Conservation (phyloP, 2,797 vertebrate species). For the Cyprinodon diabolis region DNA sequence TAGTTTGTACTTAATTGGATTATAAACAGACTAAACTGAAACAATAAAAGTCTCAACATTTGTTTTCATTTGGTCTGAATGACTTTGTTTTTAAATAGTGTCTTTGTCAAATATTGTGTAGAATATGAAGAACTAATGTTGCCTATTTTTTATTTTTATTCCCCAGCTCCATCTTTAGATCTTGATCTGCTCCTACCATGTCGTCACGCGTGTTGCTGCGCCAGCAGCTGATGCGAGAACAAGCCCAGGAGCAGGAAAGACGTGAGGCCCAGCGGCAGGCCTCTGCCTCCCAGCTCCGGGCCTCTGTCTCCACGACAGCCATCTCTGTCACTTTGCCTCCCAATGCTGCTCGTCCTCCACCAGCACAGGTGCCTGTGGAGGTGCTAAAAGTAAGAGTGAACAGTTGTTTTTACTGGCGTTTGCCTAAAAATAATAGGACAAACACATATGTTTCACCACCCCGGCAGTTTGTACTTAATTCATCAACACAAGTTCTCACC, state of each 20-base stretch:
- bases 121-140: too few species aligned
- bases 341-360: constrained; percentile 76
- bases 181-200: constrained; percentile 67
- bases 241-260: constrained; percentile 91
- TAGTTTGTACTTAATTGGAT: too few species aligned
- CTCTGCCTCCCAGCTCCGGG: constrained; percentile 78
- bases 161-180: constrained; percentile 47
- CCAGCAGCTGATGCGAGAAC: constrained; percentile 93
- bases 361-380: constrained; percentile 90
- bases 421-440: neutral
- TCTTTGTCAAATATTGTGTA: neutral
- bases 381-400: constrained; percentile 86
- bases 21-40: too few species aligned
- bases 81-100: neutral
- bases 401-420: neutral
- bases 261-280: constrained; percentile 86
- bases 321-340: constrained; percentile 84
- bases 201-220: constrained; percentile 87
- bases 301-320: constrained; percentile 82
- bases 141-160: neutral
- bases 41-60: too few species aligned
- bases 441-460: neutral
- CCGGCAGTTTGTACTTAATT: neutral
- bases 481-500: neutral
- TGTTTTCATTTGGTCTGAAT: neutral